These are phyloP conservation scores for Dorcus hopei DNA, from an alignment of 2,888 invertebrate species.

Conservation along the genomic window DNA sequence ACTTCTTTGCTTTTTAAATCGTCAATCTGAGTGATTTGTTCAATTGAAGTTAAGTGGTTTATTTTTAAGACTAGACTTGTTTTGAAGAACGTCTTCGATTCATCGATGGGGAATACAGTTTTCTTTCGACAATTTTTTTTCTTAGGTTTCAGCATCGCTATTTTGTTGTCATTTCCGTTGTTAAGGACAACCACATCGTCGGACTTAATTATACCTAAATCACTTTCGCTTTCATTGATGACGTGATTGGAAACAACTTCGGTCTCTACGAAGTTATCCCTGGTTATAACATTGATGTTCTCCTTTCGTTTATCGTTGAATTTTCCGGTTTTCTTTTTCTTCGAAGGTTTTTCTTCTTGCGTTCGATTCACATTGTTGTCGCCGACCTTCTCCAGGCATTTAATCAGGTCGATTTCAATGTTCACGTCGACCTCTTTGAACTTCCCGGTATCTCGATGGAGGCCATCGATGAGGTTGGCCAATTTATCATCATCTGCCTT, in stretches of 20 bases:
- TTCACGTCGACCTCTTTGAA: conserved; percentile 21
- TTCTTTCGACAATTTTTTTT: too few species aligned
- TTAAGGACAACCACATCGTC: too few species aligned
- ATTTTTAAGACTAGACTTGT: too few species aligned
- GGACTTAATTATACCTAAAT: not conserved
- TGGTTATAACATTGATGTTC: conserved; percentile 10
- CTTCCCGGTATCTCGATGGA: conserved; percentile 51
- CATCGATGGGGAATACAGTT: too few species aligned
- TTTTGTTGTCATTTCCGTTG: not conserved
- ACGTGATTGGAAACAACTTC: not conserved
- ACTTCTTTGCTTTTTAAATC: too few species aligned
- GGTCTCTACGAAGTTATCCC: not conserved
- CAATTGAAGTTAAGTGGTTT: too few species aligned
- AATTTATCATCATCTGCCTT: conserved; percentile 68
- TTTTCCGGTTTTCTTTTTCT: conserved; percentile 5
- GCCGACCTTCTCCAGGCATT: conserved; percentile 7
- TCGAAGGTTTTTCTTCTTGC: conserved; percentile 2
- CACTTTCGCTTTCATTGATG: conserved; percentile 6
- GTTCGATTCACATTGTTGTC: conserved; percentile 10
- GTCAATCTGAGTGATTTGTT: too few species aligned
- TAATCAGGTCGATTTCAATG: conserved; percentile 12
- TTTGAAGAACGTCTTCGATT: too few species aligned
- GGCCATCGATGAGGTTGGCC: conserved; percentile 67
- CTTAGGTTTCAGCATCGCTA: conserved; percentile 3
- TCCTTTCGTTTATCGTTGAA: conserved; percentile 15